Base-by-base conservation (phyloP, 2,888 invertebrate species). In the Phyllotreta striolata region DNA sequence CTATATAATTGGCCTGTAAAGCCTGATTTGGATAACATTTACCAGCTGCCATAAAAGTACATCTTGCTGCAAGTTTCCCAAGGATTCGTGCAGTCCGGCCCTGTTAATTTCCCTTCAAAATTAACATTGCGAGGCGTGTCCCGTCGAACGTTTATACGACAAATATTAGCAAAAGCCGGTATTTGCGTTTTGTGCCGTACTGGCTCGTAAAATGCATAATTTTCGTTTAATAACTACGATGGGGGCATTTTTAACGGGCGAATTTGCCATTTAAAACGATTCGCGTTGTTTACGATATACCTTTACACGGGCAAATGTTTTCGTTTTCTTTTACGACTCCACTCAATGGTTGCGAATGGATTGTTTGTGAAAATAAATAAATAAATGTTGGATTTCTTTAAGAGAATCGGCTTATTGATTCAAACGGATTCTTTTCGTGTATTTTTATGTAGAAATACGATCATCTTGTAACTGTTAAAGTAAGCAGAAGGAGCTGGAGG, bases 141-240 rank as follows among this genome's bases (percentile, higher is more conserved):
- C 62, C 63, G 39, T 14, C 38, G 35, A 41, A 14, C 52, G 43
- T 61, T 63, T 61, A 66, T 61, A 13, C 44, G 63, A 57, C 66
- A 58, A 61, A 63, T 63, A 64, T 55, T 63, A 63, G 66, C 59
- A 55, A 62, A 59, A 41, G 46, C 47, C 38, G 66, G 46, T 58
- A 46, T 63, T 66, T 63, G 58, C 10, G 47, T 44, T 14, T 14
- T 55, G 35, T 59, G 56, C 66, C 47, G 35, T 61, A 55, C 55
- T 44, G 49, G 47, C 47, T 62, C 62, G 62, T 62, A 62, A 62
- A 62, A 43, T 38, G 49, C 55, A 62, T 62, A 55, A 62, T 13
- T 62, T 55, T 47, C 49, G 8, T 49, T 49, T 8, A 49, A 49
- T 35, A 49, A 49, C 49, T 49, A 49, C 34, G 24, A 24, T 24